Evolutionary conservation across 2,113 vertebrate species (phyloP).

Genomic region (Triplophysa dalaica): DNA sequence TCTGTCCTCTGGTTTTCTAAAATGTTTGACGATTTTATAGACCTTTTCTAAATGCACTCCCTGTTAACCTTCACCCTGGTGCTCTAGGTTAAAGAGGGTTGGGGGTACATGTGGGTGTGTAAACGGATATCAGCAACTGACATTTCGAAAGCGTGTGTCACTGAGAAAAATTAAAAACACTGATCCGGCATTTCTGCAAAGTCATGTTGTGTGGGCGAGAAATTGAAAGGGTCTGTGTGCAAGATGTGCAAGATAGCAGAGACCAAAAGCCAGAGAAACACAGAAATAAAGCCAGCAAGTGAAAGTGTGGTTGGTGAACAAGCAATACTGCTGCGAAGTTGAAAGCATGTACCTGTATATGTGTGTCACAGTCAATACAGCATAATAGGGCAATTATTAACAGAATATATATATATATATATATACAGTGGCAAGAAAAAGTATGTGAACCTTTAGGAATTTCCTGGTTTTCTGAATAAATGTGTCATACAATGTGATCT

Average conservation of each 20-base stretch:
- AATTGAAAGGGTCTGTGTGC: neutral
- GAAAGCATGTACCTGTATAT: neutral
- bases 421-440: neutral
- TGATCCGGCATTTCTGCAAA: neutral
- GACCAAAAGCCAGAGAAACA: neutral
- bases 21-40: neutral
- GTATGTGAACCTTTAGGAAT: too few relatives aligned
- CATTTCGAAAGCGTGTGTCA: neutral
- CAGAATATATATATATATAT: neutral
- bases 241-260: neutral
- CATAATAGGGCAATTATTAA: too few relatives aligned
- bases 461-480: too few relatives aligned
- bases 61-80: neutral
- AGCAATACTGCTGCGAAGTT: neutral
- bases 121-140: slow-evolving; percentile 3
- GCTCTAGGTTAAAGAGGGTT: slow-evolving; percentile 3
- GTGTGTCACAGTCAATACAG: too few relatives aligned
- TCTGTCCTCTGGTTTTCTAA: neutral
- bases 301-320: neutral
- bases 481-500: too few relatives aligned
- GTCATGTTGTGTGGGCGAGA: slow-evolving; percentile 2
- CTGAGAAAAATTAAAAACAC: neutral
- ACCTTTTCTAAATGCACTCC: slow-evolving; percentile 6
- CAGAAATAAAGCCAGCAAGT: neutral
- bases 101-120: neutral